These are phyloP conservation scores for Craniophora ligustri DNA, from an alignment of 2,888 invertebrate genomes.

Conservation along the genomic window DNA sequence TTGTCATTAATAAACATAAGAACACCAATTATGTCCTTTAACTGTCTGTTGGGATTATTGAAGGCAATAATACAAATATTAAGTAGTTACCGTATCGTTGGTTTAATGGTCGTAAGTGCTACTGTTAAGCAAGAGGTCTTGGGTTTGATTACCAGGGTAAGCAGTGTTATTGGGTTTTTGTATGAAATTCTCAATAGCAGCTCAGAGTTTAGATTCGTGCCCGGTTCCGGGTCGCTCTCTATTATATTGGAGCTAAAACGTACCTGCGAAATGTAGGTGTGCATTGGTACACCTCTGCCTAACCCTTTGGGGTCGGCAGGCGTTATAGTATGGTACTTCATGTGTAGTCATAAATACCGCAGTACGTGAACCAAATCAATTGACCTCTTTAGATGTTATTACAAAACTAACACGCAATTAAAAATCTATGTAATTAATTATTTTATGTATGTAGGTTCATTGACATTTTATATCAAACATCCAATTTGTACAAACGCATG, in stretches of 20 bases:
- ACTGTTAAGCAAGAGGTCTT: no score
- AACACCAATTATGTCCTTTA: conserved; percentile 34
- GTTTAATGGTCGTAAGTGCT: no score
- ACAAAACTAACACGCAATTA: conserved; percentile 55
- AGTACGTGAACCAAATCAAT: conserved; percentile 32
- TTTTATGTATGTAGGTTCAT: conserved; percentile 63
- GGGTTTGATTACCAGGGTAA: no score
- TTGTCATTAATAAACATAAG: conserved; percentile 35
- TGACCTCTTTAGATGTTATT: conserved; percentile 52
- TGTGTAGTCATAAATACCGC: conserved; percentile 19
- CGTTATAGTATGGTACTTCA: conserved; percentile 17
- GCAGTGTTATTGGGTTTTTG: no score
- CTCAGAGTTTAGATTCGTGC: no score
- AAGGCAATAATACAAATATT: conserved; percentile 28
- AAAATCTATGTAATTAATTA: conserved; percentile 51
- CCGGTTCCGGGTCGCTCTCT: no score
- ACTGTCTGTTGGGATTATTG: conserved; percentile 34
- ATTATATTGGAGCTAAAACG: no score
- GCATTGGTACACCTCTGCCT: no score
- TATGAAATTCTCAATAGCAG: no score
- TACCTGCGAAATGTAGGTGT: no score
- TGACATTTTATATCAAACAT: conserved; percentile 69
- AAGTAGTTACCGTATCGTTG: no score
- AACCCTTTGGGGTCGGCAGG: no score
- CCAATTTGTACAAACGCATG: conserved; percentile 71